Evolutionary conservation across 2,113 vertebrate species (phyloP).

Genomic region (Albula goreensis): DNA sequence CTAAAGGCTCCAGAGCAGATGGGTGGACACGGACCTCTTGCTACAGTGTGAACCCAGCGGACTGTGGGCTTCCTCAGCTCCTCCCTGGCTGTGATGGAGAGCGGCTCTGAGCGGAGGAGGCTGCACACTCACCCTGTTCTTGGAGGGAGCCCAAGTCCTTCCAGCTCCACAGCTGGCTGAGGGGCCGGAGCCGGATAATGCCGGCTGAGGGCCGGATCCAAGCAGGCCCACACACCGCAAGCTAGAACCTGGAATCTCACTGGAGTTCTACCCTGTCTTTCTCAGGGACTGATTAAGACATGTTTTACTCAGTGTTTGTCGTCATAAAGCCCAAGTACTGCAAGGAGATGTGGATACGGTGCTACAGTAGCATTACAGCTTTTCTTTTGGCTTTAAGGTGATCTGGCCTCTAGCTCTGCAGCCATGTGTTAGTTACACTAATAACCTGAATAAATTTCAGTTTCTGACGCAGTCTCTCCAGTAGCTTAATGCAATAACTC

Average conservation of each 20-base stretch:
- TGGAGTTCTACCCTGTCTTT: background rate
- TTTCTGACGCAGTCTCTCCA: too few relatives aligned
- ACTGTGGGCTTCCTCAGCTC: background rate
- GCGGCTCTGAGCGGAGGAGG: background rate
- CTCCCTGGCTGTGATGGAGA: background rate
- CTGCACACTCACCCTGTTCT: background rate
- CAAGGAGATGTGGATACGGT: too few relatives aligned
- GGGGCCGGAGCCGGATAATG: background rate
- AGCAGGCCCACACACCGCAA: too few relatives aligned
- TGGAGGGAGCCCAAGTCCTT: constrained; percentile 20
- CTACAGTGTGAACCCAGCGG: too few relatives aligned
- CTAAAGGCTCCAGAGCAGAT: constrained; percentile 36
- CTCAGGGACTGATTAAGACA: background rate
- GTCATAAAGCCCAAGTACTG: too few relatives aligned
- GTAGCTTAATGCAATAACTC: too few relatives aligned
- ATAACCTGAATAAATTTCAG: too few relatives aligned
- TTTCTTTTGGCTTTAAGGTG: too few relatives aligned
- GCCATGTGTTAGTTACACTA: too few relatives aligned
- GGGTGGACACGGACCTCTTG: constrained; percentile 49
- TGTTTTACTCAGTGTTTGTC: background rate
- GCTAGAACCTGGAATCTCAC: background rate
- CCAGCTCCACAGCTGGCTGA: background rate
- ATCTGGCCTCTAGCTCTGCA: too few relatives aligned
- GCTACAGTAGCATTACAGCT: too few relatives aligned
- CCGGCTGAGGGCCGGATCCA: background rate